A percentile compares a stretch with the other conserved stretches of the same genome.
Evolutionary conservation across 2,888 invertebrate genomes (phyloP).

Genomic region (Syritta pipiens): DNA sequence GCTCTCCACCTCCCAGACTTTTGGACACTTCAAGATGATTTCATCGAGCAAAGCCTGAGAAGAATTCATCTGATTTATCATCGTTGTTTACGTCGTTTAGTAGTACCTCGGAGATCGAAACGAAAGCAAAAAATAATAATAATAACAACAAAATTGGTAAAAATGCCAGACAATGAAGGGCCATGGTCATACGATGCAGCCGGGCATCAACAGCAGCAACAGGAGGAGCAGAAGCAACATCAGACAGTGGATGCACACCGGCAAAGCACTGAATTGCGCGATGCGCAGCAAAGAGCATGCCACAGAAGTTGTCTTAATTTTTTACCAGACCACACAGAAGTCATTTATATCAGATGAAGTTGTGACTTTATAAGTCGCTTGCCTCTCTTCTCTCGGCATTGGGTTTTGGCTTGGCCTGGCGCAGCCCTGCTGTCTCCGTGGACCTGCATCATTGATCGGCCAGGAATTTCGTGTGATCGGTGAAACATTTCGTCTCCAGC

Average conservation of each 20-base stretch:
- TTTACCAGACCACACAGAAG: slow-evolving; percentile 71
- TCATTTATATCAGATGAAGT: slow-evolving; percentile 70
- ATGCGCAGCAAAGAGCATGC: slow-evolving; percentile 41
- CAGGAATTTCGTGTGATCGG: slow-evolving; percentile 64
- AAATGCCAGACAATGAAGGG: slow-evolving; percentile 42
- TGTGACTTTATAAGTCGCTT: slow-evolving; percentile 67
- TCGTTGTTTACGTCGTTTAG: slow-evolving; percentile 16
- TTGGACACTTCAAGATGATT: no score
- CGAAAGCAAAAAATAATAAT: slow-evolving; percentile 27
- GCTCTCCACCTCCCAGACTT: no score
- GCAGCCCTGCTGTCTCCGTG: slow-evolving; percentile 65
- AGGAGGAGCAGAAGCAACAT: no score
- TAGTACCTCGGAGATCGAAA: slow-evolving; percentile 23
- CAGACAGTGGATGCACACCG: slow-evolving; percentile 17
- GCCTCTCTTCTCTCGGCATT: background rate
- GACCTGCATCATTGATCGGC: slow-evolving; percentile 55
- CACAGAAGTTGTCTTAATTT: slow-evolving; percentile 71
- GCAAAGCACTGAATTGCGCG: background rate
- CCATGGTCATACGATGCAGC: slow-evolving; percentile 29
- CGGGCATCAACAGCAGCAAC: no score
- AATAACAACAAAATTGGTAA: slow-evolving; percentile 48
- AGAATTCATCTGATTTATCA: no score
- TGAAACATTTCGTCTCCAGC: slow-evolving; percentile 64
- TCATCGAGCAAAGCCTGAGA: no score
- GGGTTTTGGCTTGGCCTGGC: slow-evolving; percentile 25